Evolutionary conservation across 2,113 vertebrate species (phyloP).

Genomic region (Dipodomys ordii): DNA sequence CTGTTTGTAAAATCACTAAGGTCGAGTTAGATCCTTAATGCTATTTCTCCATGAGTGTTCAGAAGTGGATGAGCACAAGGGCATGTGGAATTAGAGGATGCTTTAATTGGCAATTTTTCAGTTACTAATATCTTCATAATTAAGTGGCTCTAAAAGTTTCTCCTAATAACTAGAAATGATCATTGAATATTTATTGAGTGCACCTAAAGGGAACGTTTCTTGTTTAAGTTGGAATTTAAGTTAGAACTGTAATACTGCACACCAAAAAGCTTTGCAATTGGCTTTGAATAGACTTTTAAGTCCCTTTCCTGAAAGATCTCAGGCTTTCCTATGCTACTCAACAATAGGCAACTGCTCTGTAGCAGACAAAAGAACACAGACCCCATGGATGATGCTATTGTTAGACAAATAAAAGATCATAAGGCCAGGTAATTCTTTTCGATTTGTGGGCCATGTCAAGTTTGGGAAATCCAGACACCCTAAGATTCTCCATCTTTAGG

Average conservation of each 20-base stretch:
- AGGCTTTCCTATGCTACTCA: not conserved
- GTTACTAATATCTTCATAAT: conserved; percentile 54
- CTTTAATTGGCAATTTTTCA: not conserved
- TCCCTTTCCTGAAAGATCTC: not conserved
- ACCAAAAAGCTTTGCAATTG: not conserved
- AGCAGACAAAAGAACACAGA: not conserved
- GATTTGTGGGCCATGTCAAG: not conserved
- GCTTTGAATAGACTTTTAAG: not conserved
- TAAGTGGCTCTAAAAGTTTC: conserved; percentile 28
- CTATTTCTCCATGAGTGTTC: not conserved
- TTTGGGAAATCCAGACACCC: not conserved
- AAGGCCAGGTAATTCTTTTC: not conserved
- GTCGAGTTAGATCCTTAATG: conserved; percentile 15
- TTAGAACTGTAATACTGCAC: not conserved
- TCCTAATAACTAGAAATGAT: conserved; percentile 28
- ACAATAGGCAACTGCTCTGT: not conserved
- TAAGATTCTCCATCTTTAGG: not conserved
- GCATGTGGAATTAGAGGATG: not conserved
- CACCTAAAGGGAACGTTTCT: not conserved
- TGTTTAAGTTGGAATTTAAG: conserved; percentile 48
- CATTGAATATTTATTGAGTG: conserved; percentile 37
- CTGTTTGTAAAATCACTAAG: conserved; percentile 49
- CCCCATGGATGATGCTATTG: not conserved
- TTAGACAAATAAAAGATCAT: not conserved
- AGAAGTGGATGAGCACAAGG: not conserved